phyloP scores from a whole-genome alignment of 1,140 invertebrate genomes.

The Listronotus oregonensis region DNA sequence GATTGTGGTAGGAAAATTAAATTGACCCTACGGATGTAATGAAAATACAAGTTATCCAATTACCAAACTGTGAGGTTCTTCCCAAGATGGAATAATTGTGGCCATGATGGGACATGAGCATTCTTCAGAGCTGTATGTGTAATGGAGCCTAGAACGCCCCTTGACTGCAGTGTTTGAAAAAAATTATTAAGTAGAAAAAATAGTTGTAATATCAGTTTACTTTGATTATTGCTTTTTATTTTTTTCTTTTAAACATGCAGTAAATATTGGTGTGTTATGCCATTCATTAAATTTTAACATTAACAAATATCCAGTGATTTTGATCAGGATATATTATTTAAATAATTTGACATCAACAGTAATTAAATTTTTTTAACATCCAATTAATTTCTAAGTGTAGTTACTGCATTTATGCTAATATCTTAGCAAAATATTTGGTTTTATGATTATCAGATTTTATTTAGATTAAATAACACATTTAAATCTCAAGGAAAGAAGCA shows the following conservation, averaged over 20 bases:
- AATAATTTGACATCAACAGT: too few relatives aligned
- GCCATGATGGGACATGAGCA: conserved; percentile 42
- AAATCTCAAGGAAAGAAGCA: too few relatives aligned
- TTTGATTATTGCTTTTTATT: background rate
- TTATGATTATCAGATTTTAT: too few relatives aligned
- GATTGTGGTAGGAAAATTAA: background rate
- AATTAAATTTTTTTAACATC: too few relatives aligned
- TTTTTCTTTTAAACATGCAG: background rate
- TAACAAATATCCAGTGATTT: too few relatives aligned
- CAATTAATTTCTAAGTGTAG: too few relatives aligned
- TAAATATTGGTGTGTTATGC: conserved; percentile 10
- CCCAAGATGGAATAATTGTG: conserved; percentile 17
- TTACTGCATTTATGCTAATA: too few relatives aligned
- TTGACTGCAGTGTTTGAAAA: conserved; percentile 38
- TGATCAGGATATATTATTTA: too few relatives aligned
- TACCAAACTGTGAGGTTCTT: background rate
- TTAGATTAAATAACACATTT: too few relatives aligned
- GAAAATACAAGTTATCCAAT: conserved; percentile 13
- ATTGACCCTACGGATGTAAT: conserved; percentile 2
- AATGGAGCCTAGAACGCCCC: conserved; percentile 42
- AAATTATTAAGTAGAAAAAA: conserved; percentile 17
- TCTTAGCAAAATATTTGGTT: too few relatives aligned
- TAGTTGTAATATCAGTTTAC: conserved; percentile 2
- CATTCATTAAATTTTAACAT: conserved; percentile 1
- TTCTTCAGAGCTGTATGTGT: conserved; percentile 49